Percentiles rank a stretch among this genome's conserved stretches.
Evolutionary conservation across 2,797 vertebrate species (phyloP).

Genomic region (Threskiornis aethiopicus): DNA sequence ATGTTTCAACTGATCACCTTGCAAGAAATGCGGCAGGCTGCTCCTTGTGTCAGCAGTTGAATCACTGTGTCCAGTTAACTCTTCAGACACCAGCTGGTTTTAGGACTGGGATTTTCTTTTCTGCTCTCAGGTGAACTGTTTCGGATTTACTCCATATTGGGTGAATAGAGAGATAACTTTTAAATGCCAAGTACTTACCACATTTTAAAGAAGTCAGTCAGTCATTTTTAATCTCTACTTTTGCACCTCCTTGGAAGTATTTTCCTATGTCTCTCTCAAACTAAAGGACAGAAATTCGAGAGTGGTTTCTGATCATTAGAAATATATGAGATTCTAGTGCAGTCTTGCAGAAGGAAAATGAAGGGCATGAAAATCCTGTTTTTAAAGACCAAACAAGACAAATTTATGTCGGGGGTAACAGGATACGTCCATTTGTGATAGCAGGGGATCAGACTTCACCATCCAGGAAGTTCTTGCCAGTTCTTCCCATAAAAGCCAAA

Average conservation of each 20-base stretch:
- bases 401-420: background rate
- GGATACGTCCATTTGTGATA: background rate
- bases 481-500: background rate
- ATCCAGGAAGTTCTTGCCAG: background rate
- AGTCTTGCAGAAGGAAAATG: background rate
- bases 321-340: background rate
- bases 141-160: background rate
- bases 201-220: background rate
- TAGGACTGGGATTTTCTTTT: background rate
- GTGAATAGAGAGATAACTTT: background rate
- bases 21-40: background rate
- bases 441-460: background rate
- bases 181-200: background rate
- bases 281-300: background rate
- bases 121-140: background rate
- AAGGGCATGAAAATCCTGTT: background rate
- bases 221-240: background rate
- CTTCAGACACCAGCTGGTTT: background rate
- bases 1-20: conserved; percentile 5
- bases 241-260: background rate
- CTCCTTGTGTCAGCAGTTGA: background rate
- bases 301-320: background rate
- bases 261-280: background rate
- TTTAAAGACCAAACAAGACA: background rate
- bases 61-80: conserved; percentile 4